These are phyloP conservation scores for Chymomyza costata DNA, from an alignment of 1,140 invertebrate genomes.

Conservation along the genomic window DNA sequence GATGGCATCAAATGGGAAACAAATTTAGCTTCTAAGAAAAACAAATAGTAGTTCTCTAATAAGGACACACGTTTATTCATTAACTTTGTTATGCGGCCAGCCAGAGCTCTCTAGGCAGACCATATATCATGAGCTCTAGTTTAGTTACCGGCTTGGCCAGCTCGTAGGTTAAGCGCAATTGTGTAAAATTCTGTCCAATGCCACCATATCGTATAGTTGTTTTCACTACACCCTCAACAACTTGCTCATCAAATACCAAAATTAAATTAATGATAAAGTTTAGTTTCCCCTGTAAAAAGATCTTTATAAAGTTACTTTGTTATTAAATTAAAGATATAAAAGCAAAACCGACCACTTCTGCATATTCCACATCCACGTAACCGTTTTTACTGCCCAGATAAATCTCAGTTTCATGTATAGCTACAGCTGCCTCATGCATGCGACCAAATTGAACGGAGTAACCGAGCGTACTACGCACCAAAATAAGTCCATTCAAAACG, in stretches of 20 bases:
- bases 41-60: too few species aligned
- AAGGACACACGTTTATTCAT: too few species aligned
- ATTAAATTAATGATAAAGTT: conserved; percentile 38
- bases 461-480: too few species aligned
- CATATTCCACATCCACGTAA: conserved; percentile 20
- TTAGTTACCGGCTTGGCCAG: not conserved
- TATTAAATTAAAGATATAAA: not conserved
- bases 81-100: too few species aligned
- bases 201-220: conserved; percentile 33
- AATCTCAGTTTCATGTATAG: conserved; percentile 38
- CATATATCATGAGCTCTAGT: conserved; percentile 10
- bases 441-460: conserved; percentile 41
- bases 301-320: not conserved
- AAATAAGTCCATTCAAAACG: too few species aligned
- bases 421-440: conserved; percentile 25
- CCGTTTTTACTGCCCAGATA: not conserved
- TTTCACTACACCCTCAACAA: not conserved
- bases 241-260: conserved; percentile 41
- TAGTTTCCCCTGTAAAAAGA: conserved; percentile 5
- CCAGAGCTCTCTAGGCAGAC: conserved; percentile 4
- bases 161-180: conserved; percentile 14
- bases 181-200: conserved; percentile 42
- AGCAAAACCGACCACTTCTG: conserved; percentile 23
- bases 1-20: conserved; percentile 83
- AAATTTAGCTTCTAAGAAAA: conserved; percentile 10